phyloP scores from a whole-genome alignment of 2,797 vertebrate genomes.

The Coranthus polyacanthus region DNA sequence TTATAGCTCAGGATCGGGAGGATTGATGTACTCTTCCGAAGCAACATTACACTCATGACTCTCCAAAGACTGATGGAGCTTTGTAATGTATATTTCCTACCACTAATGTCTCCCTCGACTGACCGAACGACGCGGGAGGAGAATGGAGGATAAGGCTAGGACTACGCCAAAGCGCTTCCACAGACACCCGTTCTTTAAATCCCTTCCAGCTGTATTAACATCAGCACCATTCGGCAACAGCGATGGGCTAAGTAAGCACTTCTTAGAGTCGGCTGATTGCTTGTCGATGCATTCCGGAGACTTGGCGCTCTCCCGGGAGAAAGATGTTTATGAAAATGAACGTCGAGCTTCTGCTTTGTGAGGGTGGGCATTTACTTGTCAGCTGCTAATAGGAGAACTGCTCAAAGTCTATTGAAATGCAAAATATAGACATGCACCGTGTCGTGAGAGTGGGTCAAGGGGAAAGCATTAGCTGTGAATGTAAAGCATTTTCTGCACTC shows the following conservation, averaged over 20 bases:
- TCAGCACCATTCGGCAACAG: slow-evolving; percentile 52
- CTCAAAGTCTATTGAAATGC: slow-evolving; percentile 63
- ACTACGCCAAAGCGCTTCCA: slow-evolving; percentile 50
- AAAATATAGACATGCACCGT: slow-evolving; percentile 54
- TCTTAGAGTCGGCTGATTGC: slow-evolving; percentile 60
- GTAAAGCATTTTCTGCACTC: slow-evolving; percentile 50
- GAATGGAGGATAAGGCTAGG: slow-evolving; percentile 49
- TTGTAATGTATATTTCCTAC: slow-evolving; percentile 66
- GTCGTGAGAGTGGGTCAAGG: slow-evolving; percentile 58
- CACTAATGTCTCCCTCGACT: slow-evolving; percentile 72
- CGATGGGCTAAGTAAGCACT: slow-evolving; percentile 60
- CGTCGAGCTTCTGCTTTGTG: slow-evolving; percentile 38
- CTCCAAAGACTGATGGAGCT: slow-evolving; percentile 63
- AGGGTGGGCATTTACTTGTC: slow-evolving; percentile 51
- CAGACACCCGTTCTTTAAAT: slow-evolving; percentile 45
- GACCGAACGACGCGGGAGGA: slow-evolving; percentile 53
- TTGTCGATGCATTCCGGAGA: slow-evolving; percentile 41
- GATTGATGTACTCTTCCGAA: slow-evolving; percentile 67
- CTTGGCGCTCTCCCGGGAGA: slow-evolving; percentile 24
- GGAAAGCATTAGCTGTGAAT: slow-evolving; percentile 58
- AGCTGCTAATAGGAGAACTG: slow-evolving; percentile 43
- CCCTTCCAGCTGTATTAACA: slow-evolving; percentile 73
- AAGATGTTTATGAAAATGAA: slow-evolving; percentile 57
- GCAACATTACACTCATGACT: slow-evolving; percentile 55
- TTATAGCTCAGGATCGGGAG: slow-evolving; percentile 44